Evolutionary conservation across 1,140 invertebrate species (phyloP).

Genomic region (Rhopalosiphum maidis): DNA sequence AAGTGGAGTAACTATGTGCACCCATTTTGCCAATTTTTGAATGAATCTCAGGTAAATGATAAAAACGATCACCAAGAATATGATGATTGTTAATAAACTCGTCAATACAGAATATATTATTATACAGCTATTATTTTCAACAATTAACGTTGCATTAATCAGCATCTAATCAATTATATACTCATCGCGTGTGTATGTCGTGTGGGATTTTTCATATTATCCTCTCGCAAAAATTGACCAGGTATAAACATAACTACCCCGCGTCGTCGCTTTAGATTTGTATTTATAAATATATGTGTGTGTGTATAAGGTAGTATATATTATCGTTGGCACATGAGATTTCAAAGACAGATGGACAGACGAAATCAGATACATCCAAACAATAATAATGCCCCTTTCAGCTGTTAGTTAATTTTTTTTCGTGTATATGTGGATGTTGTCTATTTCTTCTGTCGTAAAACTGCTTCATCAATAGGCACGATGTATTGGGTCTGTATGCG

Average conservation of each 20-base stretch:
- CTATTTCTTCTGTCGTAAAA: slow-evolving; percentile 58
- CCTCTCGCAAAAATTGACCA: slow-evolving; percentile 12
- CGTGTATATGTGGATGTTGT: background rate
- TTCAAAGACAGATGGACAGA: slow-evolving; percentile 56
- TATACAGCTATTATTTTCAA: background rate
- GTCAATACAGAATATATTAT: background rate
- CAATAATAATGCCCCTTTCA: slow-evolving; percentile 57
- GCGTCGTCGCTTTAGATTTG: background rate
- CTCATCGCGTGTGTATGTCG: background rate
- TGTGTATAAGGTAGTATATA: background rate
- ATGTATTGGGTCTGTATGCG: slow-evolving; percentile 22
- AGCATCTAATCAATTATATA: background rate
- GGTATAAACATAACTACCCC: background rate
- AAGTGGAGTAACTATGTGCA: too few species aligned
- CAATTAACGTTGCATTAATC: background rate
- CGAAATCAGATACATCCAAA: slow-evolving; percentile 58
- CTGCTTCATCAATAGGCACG: slow-evolving; percentile 55
- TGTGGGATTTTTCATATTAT: background rate
- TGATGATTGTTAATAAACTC: background rate
- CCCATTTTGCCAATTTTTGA: background rate
- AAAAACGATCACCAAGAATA: background rate
- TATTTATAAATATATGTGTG: background rate
- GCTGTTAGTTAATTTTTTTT: slow-evolving; percentile 54
- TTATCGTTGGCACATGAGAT: slow-evolving; percentile 22
- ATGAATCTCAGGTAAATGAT: background rate